A percentile compares a stretch with the other conserved stretches of the same genome.
phyloP scores from a whole-genome alignment of 35 echinoderm and acorn worm genomes.

The Apostichopus japonicus region DNA sequence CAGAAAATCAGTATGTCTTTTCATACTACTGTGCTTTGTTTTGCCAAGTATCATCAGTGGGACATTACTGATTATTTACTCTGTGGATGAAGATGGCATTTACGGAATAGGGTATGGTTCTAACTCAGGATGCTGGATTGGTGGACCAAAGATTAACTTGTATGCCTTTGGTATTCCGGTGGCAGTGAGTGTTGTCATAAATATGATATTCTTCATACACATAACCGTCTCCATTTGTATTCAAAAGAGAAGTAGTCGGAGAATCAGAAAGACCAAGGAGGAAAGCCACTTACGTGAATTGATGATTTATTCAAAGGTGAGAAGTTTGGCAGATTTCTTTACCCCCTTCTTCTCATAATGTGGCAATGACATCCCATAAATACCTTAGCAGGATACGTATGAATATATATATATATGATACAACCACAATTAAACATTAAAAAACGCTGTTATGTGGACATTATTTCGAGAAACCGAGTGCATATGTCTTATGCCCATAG shows the following conservation, averaged over 20 bases:
- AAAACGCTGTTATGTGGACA: background rate
- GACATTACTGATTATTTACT: slow-evolving; percentile 17
- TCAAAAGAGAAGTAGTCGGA: background rate
- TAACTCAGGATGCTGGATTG: slow-evolving; percentile 46
- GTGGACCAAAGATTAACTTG: slow-evolving; percentile 14
- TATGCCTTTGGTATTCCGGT: slow-evolving; percentile 40
- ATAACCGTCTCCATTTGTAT: too few species aligned
- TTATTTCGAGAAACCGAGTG: background rate
- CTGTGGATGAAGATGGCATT: background rate
- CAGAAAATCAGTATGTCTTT: background rate
- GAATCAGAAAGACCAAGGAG: background rate
- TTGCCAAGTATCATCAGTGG: slow-evolving; percentile 6
- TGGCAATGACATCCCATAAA: too few species aligned
- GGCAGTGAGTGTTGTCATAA: slow-evolving; percentile 3
- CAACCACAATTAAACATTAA: background rate
- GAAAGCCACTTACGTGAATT: too few species aligned
- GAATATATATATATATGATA: background rate
- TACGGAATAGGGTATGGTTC: slow-evolving; percentile 14
- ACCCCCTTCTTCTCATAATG: too few species aligned
- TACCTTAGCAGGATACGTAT: background rate
- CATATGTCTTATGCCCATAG: background rate
- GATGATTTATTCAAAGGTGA: too few species aligned
- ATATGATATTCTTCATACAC: too few species aligned
- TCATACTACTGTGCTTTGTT: background rate
- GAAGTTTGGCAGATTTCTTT: too few species aligned